Conservation (phyloP, 2,113 vertebrate genomes). For the Siniperca chuatsi region DNA sequence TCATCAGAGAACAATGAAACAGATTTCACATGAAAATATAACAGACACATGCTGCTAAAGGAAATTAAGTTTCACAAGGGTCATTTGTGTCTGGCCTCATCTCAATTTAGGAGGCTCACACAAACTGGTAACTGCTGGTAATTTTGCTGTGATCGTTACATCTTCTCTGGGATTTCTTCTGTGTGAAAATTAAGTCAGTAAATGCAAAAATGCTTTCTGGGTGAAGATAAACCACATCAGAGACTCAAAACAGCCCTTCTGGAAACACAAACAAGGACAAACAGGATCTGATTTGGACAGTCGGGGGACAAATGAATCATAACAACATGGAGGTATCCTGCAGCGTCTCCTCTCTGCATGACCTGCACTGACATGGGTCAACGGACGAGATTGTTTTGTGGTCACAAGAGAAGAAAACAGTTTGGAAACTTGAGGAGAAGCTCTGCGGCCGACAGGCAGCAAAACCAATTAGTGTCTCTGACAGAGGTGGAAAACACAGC, state of each 20-base stretch:
- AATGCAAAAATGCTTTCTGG: neutral
- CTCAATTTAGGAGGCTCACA: conserved; percentile 24
- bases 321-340: conserved; percentile 19
- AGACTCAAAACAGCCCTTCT: conserved; percentile 3
- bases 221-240: conserved; percentile 12
- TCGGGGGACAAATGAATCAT: conserved; percentile 33
- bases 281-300: conserved; percentile 31
- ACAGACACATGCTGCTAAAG: conserved; percentile 13
- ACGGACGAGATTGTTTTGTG: conserved; percentile 37
- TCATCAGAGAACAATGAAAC: conserved; percentile 39
- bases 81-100: conserved; percentile 32
- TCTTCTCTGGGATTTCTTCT: conserved; percentile 21
- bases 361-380: conserved; percentile 57
- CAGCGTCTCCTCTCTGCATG: conserved; percentile 14
- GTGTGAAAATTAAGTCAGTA: neutral
- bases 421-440: conserved; percentile 22
- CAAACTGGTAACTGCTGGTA: neutral
- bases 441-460: neutral
- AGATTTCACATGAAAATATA: conserved; percentile 53
- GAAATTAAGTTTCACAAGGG: conserved; percentile 27
- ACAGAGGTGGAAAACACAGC: conserved; percentile 50
- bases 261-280: conserved; percentile 34
- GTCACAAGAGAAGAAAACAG: conserved; percentile 41
- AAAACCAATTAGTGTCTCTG: conserved; percentile 67
- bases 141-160: conserved; percentile 16